Conservation (phyloP, 2,888 invertebrate species). For the Trichogramma evanescens region DNA sequence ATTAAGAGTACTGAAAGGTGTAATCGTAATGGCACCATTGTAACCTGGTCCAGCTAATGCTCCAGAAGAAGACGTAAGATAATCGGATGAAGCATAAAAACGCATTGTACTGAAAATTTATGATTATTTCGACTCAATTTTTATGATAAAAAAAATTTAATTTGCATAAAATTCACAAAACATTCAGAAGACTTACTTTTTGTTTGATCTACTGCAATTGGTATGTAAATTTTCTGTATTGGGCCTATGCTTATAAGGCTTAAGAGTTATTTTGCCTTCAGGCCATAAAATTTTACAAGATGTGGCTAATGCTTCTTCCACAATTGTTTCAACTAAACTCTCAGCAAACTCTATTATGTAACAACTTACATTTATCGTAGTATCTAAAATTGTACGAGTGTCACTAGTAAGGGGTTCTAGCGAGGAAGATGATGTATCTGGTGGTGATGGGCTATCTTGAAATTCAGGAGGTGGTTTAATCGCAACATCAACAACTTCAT, state of each 20-base stretch:
- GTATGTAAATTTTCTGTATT: conserved; percentile 20
- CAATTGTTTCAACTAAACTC: conserved; percentile 47
- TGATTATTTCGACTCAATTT: background rate
- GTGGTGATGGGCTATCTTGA: conserved; percentile 59
- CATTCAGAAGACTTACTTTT: conserved; percentile 8
- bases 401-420: conserved; percentile 37
- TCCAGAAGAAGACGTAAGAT: conserved; percentile 53
- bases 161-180: background rate
- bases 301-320: conserved; percentile 50
- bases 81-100: conserved; percentile 41
- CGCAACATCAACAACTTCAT: conserved; percentile 49
- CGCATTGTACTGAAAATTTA: background rate
- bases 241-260: conserved; percentile 18
- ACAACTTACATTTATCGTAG: conserved; percentile 10
- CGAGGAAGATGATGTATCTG: conserved; percentile 40
- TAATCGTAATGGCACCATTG: conserved; percentile 40
- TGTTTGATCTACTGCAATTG: conserved; percentile 17
- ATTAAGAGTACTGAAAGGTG: conserved; percentile 43
- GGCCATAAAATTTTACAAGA: conserved; percentile 47
- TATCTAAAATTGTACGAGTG: conserved; percentile 21
- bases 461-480: conserved; percentile 83
- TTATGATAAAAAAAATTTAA: background rate
- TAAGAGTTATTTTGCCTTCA: conserved; percentile 35
- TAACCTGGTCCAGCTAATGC: conserved; percentile 25
- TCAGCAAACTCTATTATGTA: conserved; percentile 41